Percentiles rank a stretch among this genome's conserved stretches.
phyloP scores from a whole-genome alignment of 2,888 invertebrate species.

The Eupithecia tripunctaria region DNA sequence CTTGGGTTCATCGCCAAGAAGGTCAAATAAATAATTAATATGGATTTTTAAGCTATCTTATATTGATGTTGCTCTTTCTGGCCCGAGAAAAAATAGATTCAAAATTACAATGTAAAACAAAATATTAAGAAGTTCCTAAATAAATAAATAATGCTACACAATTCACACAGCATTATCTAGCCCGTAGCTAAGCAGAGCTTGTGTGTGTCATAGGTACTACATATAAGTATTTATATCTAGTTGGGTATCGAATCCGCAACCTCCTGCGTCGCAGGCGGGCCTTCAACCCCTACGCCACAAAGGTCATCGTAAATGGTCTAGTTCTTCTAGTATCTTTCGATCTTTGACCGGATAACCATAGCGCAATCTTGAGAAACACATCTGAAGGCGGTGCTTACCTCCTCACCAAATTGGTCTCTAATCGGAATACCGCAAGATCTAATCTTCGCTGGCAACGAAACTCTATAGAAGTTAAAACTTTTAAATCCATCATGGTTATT shows the following conservation, averaged over 20 bases:
- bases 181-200: too few species aligned
- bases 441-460: slow-evolving; percentile 10
- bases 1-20: not conserved
- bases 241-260: too few species aligned
- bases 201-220: too few species aligned
- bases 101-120: too few species aligned
- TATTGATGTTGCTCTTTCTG: not conserved
- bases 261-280: too few species aligned
- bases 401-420: slow-evolving; percentile 21
- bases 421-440: slow-evolving; percentile 8
- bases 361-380: slow-evolving; percentile 37
- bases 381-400: slow-evolving; percentile 15
- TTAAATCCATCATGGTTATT: too few species aligned
- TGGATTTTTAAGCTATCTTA: not conserved
- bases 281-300: too few species aligned
- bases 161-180: too few species aligned
- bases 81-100: not conserved
- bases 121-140: too few species aligned
- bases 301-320: not conserved
- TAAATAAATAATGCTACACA: too few species aligned
- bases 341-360: slow-evolving; percentile 18
- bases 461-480: slow-evolving; percentile 19
- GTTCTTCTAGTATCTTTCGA: slow-evolving; percentile 15
- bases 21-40: not conserved
- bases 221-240: too few species aligned